phyloP scores from a whole-genome alignment of 2,797 vertebrate genomes.

The Paramormyrops hopkinsi region DNA sequence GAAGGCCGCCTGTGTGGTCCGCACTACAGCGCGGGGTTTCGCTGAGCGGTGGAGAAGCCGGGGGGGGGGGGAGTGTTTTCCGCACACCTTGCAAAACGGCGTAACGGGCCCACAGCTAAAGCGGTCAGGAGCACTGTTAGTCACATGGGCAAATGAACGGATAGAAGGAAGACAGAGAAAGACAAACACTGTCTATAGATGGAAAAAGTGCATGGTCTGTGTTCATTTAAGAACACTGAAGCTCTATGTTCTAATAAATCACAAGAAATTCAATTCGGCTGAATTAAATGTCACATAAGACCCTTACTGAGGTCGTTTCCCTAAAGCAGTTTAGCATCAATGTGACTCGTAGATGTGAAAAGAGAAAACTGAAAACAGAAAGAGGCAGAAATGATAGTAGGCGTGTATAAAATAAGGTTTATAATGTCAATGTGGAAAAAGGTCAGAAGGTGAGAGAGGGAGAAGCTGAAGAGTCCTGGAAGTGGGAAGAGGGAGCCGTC shows the following conservation, averaged over 20 bases:
- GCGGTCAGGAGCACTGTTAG: not conserved
- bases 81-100: not conserved
- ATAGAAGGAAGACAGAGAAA: not conserved
- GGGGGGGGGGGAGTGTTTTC: not conserved
- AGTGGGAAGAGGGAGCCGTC: not conserved
- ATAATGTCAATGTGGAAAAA: not conserved
- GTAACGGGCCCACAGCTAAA: not conserved
- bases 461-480: not conserved
- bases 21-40: not conserved
- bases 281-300: not conserved
- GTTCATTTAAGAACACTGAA: not conserved
- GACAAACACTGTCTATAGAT: not conserved
- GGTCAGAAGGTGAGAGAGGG: not conserved
- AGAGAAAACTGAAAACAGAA: not conserved
- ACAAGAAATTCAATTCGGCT: not conserved
- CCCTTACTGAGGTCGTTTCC: not conserved
- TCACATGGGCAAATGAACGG: not conserved
- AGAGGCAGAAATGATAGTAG: not conserved
- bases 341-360: not conserved
- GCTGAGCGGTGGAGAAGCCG: not conserved
- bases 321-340: not conserved
- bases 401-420: not conserved
- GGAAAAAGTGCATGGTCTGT: not conserved
- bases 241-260: not conserved
- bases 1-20: constrained; percentile 2